These are phyloP conservation scores for Hozukius guyotensis DNA, from an alignment of 2,797 vertebrate species.

Conservation along the genomic window DNA sequence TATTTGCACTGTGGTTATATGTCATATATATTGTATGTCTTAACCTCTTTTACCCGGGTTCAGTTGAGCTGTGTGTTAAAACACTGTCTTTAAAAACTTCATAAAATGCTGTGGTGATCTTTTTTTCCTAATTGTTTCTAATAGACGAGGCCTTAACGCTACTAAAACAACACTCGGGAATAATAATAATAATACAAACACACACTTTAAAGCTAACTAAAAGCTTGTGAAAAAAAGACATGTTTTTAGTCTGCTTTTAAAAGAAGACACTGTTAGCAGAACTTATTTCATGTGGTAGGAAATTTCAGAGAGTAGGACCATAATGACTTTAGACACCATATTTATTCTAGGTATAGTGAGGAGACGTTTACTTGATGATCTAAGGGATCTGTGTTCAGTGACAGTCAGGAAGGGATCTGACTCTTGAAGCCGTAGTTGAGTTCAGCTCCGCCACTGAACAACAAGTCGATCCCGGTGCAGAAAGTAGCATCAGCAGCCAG, in stretches of 20 bases:
- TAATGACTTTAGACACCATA: neutral
- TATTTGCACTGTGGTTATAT: no score
- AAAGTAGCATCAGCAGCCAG: slow-evolving; percentile 86
- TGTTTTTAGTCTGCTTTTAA: no score
- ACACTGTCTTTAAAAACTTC: no score
- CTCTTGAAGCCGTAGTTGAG: slow-evolving; percentile 85
- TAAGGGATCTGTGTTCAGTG: neutral
- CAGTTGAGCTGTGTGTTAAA: no score
- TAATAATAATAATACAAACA: neutral
- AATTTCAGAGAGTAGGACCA: neutral
- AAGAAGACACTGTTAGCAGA: no score
- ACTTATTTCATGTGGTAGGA: neutral
- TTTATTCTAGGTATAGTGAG: neutral
- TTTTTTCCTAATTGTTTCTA: no score
- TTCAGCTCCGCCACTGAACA: slow-evolving; percentile 86
- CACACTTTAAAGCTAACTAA: neutral
- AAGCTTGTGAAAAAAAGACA: neutral
- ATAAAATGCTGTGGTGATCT: no score
- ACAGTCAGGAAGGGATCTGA: slow-evolving; percentile 59
- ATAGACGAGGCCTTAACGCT: no score
- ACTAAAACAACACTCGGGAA: neutral
- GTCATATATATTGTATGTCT: no score
- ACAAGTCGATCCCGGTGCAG: slow-evolving; percentile 86
- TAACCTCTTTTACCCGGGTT: no score
- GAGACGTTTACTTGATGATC: neutral